These are phyloP conservation scores for Psylliodes chrysocephalus DNA, from an alignment of 2,888 invertebrate genomes.

Conservation along the genomic window DNA sequence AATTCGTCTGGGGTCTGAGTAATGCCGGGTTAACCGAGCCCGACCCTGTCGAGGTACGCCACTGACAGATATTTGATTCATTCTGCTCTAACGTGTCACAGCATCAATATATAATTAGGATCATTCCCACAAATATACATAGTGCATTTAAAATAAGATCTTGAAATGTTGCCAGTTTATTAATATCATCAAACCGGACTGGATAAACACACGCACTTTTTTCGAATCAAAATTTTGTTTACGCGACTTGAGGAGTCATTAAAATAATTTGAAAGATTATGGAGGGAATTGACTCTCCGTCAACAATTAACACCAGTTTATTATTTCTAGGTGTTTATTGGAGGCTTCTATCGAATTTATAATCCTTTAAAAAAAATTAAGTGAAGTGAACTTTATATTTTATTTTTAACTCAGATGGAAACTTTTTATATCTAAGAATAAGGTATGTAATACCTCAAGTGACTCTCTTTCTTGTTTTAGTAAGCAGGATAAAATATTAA, in stretches of 20 bases:
- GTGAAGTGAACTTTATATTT: no score
- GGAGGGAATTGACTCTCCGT: background rate
- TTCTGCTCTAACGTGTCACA: slow-evolving; percentile 15
- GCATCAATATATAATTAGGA: slow-evolving; percentile 19
- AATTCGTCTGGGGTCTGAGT: no score
- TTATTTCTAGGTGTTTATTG: slow-evolving; percentile 1
- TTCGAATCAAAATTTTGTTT: slow-evolving; percentile 17
- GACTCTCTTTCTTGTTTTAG: no score
- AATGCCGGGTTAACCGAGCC: no score
- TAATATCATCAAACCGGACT: slow-evolving; percentile 32
- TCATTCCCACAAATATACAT: slow-evolving; percentile 27
- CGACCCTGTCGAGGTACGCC: no score
- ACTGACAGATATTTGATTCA: background rate
- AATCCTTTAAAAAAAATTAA: no score
- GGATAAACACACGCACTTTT: slow-evolving; percentile 22
- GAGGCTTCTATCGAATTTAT: no score
- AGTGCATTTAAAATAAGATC: slow-evolving; percentile 30
- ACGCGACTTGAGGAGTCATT: slow-evolving; percentile 9
- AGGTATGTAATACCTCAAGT: no score
- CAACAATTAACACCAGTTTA: background rate
- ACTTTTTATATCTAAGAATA: no score
- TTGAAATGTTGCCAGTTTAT: slow-evolving; percentile 35
- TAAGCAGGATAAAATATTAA: no score
- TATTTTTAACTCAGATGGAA: no score
- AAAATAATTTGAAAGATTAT: slow-evolving; percentile 12